Evolutionary conservation across 2,113 vertebrate species (phyloP), one percentile per base, ranked within the genome.

Genomic region (Rhadina sibilatrix): DNA sequence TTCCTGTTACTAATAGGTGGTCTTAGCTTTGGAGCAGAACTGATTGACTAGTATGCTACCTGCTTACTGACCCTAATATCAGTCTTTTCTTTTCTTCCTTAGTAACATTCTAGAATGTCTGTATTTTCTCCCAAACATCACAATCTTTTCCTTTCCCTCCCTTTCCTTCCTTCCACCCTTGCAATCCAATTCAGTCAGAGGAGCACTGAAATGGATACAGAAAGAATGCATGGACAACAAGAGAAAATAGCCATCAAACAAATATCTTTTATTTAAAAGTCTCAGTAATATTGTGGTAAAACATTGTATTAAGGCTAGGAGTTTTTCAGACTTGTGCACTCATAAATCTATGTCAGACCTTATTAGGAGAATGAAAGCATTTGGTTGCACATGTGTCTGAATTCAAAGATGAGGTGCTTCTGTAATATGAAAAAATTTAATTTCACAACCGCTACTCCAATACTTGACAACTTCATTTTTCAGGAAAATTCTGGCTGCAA

Each of bases 391-490:
- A 21, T 1, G 1, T 63, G 14, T 64, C 27, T 77, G 35, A 59
- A 74, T 87, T 47, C 68, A 27, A 71, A 78, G 24, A 56, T 78
- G 65, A 83, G 64, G n/a, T 49, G 14, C 78, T 92, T 92, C 76
- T 78, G 21, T 85, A 85, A 87, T 47, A 69, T 59, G 68, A 81
- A 87, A 80, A 84, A 90, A 44, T 5, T 72, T 72, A 63, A 86
- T 94, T 94, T 94, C 35, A 56, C 46, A 87, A 53, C 52, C 68
- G 90, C 66, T 61, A 37, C 33, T 84, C 16, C 61, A 49, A 3
- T 83, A 84, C 83, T 90, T 91, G 89, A 96, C 83, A 92, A 57
- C 89, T 95, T 95, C 37, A 92, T 95, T 96, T 96, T 90, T 94
- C 81, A 94, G 64, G 63, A 61, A 79, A 76, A 90, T 68, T 19